phyloP scores from a whole-genome alignment of 2,797 vertebrate species.

The Myioborus melanocephalus region DNA sequence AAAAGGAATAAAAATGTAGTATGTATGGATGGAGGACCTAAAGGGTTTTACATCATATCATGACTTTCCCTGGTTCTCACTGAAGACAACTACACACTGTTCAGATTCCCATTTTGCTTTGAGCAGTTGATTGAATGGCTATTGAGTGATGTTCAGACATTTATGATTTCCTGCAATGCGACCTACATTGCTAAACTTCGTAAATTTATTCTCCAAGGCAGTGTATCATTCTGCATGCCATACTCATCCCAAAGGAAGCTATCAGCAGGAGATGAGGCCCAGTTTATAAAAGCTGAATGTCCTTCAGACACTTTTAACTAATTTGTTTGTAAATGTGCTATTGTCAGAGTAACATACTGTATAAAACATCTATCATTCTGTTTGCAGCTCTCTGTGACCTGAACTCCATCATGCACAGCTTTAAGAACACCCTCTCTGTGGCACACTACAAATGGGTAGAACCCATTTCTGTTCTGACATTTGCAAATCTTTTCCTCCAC shows the following conservation, averaged over 20 bases:
- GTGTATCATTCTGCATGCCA: slow-evolving; percentile 41
- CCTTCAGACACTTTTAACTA: slow-evolving; percentile 71
- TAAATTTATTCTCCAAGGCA: slow-evolving; percentile 55
- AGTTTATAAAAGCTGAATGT: slow-evolving; percentile 71
- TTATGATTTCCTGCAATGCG: slow-evolving; percentile 43
- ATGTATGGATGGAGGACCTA: not conserved
- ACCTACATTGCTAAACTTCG: slow-evolving; percentile 55
- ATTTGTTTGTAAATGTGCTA: slow-evolving; percentile 76
- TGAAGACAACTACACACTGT: not conserved
- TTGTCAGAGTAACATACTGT: slow-evolving; percentile 54
- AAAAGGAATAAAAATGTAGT: not conserved
- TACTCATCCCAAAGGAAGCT: slow-evolving; percentile 62
- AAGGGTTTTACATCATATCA: not conserved
- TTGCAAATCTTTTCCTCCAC: not conserved
- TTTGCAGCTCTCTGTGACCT: slow-evolving; percentile 31
- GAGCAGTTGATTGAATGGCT: slow-evolving; percentile 44
- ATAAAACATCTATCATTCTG: slow-evolving; percentile 36
- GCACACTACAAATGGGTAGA: not conserved
- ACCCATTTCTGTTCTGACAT: not conserved
- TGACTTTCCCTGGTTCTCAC: not conserved
- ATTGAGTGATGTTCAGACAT: slow-evolving; percentile 41
- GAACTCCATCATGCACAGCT: slow-evolving; percentile 4
- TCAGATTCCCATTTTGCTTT: slow-evolving; percentile 42
- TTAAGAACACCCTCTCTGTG: slow-evolving; percentile 8
- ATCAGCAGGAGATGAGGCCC: slow-evolving; percentile 74